Evolutionary conservation across 2,797 vertebrate genomes (phyloP), one percentile per base, ranked within the genome.

Genomic region (Siniperca scherzeri): DNA sequence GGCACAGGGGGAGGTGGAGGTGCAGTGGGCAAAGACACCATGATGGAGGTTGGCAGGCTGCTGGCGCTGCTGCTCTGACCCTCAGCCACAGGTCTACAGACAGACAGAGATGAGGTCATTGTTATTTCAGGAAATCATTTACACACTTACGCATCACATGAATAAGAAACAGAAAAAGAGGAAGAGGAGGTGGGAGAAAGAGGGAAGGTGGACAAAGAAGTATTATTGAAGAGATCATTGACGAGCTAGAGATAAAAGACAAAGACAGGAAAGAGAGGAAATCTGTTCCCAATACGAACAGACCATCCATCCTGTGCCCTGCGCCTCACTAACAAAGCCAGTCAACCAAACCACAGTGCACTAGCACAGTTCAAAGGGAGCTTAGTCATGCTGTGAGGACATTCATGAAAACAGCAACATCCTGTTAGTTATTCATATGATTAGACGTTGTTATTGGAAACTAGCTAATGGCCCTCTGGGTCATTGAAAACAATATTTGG

Each of bases 71-170:
- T 92, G 88, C 56, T 96, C 90, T 96, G 97, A 85, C 97, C 97
- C 79, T 99, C 98, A 5, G 94, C 96, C 88, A 97, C 90, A 36
- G 97, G 93, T 92, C 98, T 99, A 88, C 56, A 44, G 69, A 27
- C 12, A 78, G 50, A 64, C n/a, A 2, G 2, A 36, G 50, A 85
- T 25, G 74, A 88, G 25, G 62, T 75, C 42, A 76, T 30, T 50
- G 61, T 75, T 57, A 61, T 22, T 33, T n/a, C 13, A 72, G 68
- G 70, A 69, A 36, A 73, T 74, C 0, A 55, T 59, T 60, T 1
- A 57, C 21, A 74, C 11, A 48, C 62, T 44, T 76, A 9, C 3
- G 5, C 33, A 33, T 56, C 48, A 70, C 56, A 46, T 21, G 10
- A 78, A 80, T 55, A 13, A 70, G 59, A 80, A 53, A 70, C 27